Percentiles rank a stretch among this genome's conserved stretches.
phyloP scores from a whole-genome alignment of 2,888 invertebrate genomes.

The Trachelus troglodyta region DNA sequence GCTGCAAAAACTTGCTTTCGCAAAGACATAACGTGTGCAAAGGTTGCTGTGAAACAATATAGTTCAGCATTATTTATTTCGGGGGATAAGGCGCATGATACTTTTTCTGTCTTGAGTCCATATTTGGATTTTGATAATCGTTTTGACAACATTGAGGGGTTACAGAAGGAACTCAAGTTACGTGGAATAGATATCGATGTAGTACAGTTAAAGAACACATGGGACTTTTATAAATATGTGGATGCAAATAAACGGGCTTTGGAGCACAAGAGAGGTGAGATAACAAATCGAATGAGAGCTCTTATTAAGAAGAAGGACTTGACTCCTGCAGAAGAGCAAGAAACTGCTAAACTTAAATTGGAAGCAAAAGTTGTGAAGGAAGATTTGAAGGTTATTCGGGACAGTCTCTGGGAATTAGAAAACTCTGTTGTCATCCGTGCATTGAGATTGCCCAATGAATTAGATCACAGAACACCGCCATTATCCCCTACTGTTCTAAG shows the following conservation, averaged over 20 bases:
- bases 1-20: background rate
- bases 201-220: conserved; percentile 70
- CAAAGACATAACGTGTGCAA: background rate
- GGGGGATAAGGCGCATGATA: conserved; percentile 76
- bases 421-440: conserved; percentile 75
- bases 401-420: conserved; percentile 78
- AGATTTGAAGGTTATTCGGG: conserved; percentile 74
- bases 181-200: conserved; percentile 71
- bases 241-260: conserved; percentile 68
- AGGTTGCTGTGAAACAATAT: conserved; percentile 22
- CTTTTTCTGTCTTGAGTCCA: conserved; percentile 77
- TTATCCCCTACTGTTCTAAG: conserved; percentile 33
- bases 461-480: conserved; percentile 75
- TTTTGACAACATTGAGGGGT: conserved; percentile 67
- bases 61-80: conserved; percentile 76
- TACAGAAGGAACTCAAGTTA: conserved; percentile 70
- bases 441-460: conserved; percentile 76
- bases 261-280: conserved; percentile 68
- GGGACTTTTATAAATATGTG: conserved; percentile 73
- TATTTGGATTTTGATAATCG: conserved; percentile 74
- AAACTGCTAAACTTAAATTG: conserved; percentile 70
- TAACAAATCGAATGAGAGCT: conserved; percentile 68
- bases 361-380: conserved; percentile 71
- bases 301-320: conserved; percentile 55
- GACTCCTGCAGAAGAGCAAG: conserved; percentile 59